phyloP scores from a whole-genome alignment of 2,888 invertebrate species.

The Drosophila hawaiiensis region DNA sequence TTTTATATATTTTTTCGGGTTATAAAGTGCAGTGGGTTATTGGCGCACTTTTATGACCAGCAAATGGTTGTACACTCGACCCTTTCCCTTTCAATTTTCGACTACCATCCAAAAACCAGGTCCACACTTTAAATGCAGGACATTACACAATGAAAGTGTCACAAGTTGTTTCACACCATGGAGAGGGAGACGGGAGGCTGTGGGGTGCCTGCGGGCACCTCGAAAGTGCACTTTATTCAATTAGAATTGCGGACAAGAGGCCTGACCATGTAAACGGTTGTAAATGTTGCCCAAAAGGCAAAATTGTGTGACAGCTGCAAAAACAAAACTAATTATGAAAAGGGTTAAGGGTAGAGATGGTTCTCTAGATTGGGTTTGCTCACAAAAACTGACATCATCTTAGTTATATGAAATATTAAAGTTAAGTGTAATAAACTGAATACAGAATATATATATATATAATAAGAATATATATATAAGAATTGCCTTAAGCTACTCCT shows the following conservation, averaged over 20 bases:
- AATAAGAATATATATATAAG: neutral
- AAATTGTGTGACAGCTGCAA: conserved; percentile 67
- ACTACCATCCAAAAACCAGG: neutral
- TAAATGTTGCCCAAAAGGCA: conserved; percentile 70
- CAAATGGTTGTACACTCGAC: conserved; percentile 24
- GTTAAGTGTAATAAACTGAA: neutral
- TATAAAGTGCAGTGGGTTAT: conserved; percentile 77
- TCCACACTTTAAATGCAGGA: conserved; percentile 25
- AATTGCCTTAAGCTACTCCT: neutral
- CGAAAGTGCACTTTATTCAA: conserved; percentile 77
- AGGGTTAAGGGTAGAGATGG: neutral
- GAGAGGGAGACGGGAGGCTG: conserved; percentile 10
- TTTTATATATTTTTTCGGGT: conserved; percentile 8
- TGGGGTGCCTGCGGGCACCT: conserved; percentile 39
- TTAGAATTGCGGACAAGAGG: conserved; percentile 59
- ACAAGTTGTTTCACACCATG: conserved; percentile 57
- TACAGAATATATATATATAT: neutral
- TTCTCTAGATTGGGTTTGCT: conserved; percentile 1
- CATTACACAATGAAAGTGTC: conserved; percentile 72
- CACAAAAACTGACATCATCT: conserved; percentile 43
- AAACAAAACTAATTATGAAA: conserved; percentile 68
- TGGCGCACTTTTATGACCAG: conserved; percentile 74
- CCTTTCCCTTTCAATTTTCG: neutral
- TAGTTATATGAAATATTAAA: conserved; percentile 2
- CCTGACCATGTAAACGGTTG: conserved; percentile 53